Evolutionary conservation across 2,888 invertebrate genomes (phyloP).

Genomic region (Harmothoe impar): DNA sequence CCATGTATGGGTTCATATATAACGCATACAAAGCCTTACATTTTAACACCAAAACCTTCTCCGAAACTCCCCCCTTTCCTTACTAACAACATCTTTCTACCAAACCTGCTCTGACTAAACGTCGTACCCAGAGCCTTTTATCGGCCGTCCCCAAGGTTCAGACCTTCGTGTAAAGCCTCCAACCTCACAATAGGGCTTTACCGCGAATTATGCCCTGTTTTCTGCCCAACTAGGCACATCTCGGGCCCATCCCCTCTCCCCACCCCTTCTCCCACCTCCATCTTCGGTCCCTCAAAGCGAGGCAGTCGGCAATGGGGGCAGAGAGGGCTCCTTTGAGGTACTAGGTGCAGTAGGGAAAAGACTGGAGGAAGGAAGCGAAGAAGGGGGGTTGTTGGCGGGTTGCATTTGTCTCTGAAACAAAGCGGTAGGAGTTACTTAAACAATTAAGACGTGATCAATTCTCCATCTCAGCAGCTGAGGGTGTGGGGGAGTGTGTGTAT

Average conservation of each 20-base stretch:
- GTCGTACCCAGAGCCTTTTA: neutral
- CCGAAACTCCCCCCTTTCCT: too few species aligned
- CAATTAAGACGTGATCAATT: conserved; percentile 55
- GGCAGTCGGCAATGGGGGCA: neutral
- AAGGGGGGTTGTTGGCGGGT: neutral
- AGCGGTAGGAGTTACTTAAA: conserved; percentile 51
- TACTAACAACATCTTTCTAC: neutral
- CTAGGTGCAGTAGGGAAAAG: neutral
- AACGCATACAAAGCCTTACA: too few species aligned
- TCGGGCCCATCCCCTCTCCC: too few species aligned
- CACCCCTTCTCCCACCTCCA: neutral
- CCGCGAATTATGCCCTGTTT: conserved; percentile 11
- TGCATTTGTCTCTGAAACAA: conserved; percentile 33
- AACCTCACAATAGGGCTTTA: neutral
- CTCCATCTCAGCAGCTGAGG: neutral
- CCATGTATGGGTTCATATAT: too few species aligned
- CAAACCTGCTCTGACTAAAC: neutral
- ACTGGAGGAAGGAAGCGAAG: neutral
- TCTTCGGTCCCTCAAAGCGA: neutral
- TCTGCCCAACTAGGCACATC: neutral
- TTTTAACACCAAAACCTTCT: too few species aligned
- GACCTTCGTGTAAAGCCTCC: too few species aligned
- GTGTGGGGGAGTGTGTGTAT: neutral
- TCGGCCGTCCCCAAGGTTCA: neutral
- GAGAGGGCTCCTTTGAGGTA: neutral